Base-by-base conservation (phyloP, 2,888 invertebrate genomes). In the Anarsia innoxiella region DNA sequence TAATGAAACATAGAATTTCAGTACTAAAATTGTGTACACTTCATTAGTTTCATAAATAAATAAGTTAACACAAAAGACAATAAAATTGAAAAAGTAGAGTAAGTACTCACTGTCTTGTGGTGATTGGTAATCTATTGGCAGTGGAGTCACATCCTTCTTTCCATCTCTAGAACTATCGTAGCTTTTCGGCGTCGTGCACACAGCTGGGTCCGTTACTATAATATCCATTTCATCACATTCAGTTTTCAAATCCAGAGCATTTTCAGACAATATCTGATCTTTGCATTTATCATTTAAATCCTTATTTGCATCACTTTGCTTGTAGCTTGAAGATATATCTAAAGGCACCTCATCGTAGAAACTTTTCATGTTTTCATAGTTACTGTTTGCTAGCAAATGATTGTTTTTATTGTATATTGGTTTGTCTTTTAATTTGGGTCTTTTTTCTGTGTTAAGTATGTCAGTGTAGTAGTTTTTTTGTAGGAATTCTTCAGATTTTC, bases 211-310 rank as follows among this genome's bases (percentile, higher is more conserved):
- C 3, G 78, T 74, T 23, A 83, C 73, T 46, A 79, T 71, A 32
- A 83, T 82, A 44, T 83, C 84, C 58, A 70, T 68, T 34, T 83
- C 83, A 60, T 84, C 83, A 62, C 76, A 79, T 69, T 84, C 84
- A 1, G 79, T 75, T 63, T 84, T 84, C 28, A 82, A 46, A 46
- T 83, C 82, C 36, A 79, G 34, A 12, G 59, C 49, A 49, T 56
- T 63, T 16, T 74, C 66, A 31, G 60, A 46, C 12, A 40, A 55
- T 46, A 61, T 49, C 40, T 60, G 65, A 14, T 70, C 71, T 46
- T 68, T 73, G 49, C 48, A 56, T 41, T 62, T 63, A 11, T 79
- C 75, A 56, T 47, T 59, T 3, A 45, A 35, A 41, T 77, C 75
- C 53, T 66, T 66, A 23, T 56, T 56, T 31, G 41, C 44, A 28